phyloP scores from a whole-genome alignment of 1,140 invertebrate genomes.

The Bemisia tabaci region DNA sequence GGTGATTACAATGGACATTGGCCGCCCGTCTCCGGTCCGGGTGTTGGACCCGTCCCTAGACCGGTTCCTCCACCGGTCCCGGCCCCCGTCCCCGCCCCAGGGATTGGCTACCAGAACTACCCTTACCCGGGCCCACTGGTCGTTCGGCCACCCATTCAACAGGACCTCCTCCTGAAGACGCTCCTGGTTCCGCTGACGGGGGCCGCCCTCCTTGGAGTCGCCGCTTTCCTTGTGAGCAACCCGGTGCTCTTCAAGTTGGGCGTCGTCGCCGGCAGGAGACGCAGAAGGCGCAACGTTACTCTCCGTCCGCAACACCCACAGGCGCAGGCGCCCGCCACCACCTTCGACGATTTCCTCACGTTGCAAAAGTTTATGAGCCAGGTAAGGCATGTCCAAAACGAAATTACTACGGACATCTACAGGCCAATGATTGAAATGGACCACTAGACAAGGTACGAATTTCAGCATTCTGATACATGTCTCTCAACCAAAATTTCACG shows the following conservation, averaged over 20 bases:
- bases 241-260: conserved; percentile 60
- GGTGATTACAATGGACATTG: too few relatives aligned
- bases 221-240: conserved; percentile 58
- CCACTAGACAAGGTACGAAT: too few relatives aligned
- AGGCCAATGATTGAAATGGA: too few relatives aligned
- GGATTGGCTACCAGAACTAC: conserved; percentile 6
- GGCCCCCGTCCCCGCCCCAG: not conserved
- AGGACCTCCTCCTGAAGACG: conserved; percentile 24
- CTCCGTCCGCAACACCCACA: too few relatives aligned
- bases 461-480: too few relatives aligned
- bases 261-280: conserved; percentile 37
- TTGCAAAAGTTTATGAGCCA: not conserved
- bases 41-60: not conserved
- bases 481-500: too few relatives aligned
- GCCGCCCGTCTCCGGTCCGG: too few relatives aligned
- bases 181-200: conserved; percentile 57
- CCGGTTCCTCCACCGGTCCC: not conserved
- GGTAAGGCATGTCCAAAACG: too few relatives aligned
- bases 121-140: not conserved
- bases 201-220: conserved; percentile 59
- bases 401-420: too few relatives aligned
- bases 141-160: not conserved
- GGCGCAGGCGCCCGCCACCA: too few relatives aligned
- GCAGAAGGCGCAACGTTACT: conserved; percentile 22
- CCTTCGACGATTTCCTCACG: not conserved